These are phyloP conservation scores for Lathamus discolor DNA, from an alignment of 2,113 vertebrate species.

Conservation along the genomic window DNA sequence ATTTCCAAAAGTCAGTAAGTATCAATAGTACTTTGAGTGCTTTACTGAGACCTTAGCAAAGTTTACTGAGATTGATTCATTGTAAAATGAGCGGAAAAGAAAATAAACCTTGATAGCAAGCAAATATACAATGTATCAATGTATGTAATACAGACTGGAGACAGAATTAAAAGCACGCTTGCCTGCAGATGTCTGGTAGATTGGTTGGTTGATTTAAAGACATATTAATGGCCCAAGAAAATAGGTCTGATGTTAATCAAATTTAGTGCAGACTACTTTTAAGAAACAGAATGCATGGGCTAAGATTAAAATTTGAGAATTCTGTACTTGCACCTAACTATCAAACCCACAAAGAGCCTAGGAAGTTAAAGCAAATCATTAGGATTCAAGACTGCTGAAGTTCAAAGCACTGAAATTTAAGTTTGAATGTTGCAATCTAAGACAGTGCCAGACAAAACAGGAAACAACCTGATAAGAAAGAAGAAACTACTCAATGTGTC, in stretches of 20 bases:
- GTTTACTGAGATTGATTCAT: background rate
- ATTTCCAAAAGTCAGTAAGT: background rate
- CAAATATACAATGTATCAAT: background rate
- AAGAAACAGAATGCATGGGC: background rate
- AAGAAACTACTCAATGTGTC: background rate
- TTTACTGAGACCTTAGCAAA: background rate
- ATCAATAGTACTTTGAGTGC: accelerated
- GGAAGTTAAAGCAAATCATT: background rate
- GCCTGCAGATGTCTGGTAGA: background rate
- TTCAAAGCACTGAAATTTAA: background rate
- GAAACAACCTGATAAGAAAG: background rate
- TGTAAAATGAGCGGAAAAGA: background rate
- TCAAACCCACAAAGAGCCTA: background rate
- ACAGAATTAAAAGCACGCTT: background rate
- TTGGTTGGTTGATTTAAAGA: background rate
- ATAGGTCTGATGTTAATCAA: background rate
- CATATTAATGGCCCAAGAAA: background rate
- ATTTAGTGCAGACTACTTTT: background rate
- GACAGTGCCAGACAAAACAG: background rate
- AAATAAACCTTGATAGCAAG: background rate
- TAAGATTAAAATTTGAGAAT: background rate
- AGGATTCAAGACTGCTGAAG: background rate
- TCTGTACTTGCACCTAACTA: background rate
- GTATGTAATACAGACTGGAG: background rate
- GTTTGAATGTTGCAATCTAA: background rate